A percentile compares a stretch with the other conserved stretches of the same genome.
These are phyloP conservation scores for Actias luna DNA, from an alignment of 2,888 invertebrate species.

Conservation along the genomic window DNA sequence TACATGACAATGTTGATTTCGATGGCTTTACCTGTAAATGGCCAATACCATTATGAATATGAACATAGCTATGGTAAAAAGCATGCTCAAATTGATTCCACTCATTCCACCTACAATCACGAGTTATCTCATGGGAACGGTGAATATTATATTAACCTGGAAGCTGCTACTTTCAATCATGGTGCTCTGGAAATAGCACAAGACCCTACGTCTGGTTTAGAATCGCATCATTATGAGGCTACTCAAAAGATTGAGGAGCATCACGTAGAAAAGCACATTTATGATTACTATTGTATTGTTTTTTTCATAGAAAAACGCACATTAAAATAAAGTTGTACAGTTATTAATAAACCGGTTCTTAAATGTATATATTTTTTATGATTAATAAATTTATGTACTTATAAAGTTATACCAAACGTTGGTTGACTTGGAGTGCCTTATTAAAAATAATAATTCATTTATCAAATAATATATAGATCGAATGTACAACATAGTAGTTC, in stretches of 20 bases:
- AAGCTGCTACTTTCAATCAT: constrained; percentile 27
- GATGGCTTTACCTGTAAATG: constrained; percentile 35
- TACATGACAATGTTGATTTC: constrained; percentile 35
- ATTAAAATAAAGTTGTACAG: too few species aligned
- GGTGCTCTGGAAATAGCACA: constrained; percentile 21
- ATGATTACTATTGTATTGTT: too few species aligned
- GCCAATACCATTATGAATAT: constrained; percentile 38
- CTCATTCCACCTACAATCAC: constrained; percentile 42
- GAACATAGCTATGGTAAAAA: constrained; percentile 35
- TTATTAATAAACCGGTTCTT: too few species aligned
- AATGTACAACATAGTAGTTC: too few species aligned
- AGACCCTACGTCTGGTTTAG: constrained; percentile 15
- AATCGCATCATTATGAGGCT: constrained; percentile 24
- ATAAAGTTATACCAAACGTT: too few species aligned
- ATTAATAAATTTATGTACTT: too few species aligned
- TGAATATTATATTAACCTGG: constrained; percentile 18
- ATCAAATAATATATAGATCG: too few species aligned
- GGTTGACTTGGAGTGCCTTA: too few species aligned
- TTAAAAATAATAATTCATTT: too few species aligned
- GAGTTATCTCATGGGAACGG: constrained; percentile 31
- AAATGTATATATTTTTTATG: too few species aligned
- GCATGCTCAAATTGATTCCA: constrained; percentile 39
- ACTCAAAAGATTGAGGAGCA: constrained; percentile 32
- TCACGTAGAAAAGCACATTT: too few species aligned
- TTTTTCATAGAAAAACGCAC: too few species aligned